Evolutionary conservation across 1,140 invertebrate species (phyloP), one percentile per base, ranked within the genome.

Genomic region (Anadara kagoshimensis): DNA sequence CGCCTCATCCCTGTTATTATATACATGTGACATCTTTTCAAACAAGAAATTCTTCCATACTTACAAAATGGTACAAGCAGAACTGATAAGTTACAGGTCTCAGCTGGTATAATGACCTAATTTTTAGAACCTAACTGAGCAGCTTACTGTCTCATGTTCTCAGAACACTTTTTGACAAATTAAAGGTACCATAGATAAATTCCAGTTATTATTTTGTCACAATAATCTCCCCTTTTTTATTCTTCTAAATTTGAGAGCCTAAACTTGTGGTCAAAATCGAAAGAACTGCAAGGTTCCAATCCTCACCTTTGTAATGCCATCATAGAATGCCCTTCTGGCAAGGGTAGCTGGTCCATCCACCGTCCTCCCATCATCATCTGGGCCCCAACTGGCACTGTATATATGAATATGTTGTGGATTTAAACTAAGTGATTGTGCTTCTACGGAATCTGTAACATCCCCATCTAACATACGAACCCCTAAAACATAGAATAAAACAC

Each of bases 401-500:
- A 99, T 98, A 87, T 99, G 96, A 65, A 99, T 98, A 87, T 99
- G 96, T 85, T 99, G 94, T 24, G 95, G 94, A 89, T 98, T 98
- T 20, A 97, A 92, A 73, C 95, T 96, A 3, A 99, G 91, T 0
- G 97, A 97, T 73, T 95, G 91, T 0, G 98, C 98, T 90, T 99
- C 98, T 18, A 99, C 97, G 0, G 96, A 96, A 90, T 99, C 98
- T 1, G 98, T 99, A 8, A 99, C 98, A 87, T 98, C 97, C 43
- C 98, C 98, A 86, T 99, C 98, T 79, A 99, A 87, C 97, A 99
- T 99, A 36, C 97, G 92, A 1, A 99, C 97, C 85, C 98, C 96
- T 93, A 69, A 1, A 78, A 72, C 26, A 59, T 59, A 59, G 26
- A 16, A 41, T 12, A 10, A 53, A n/a, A 53, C 8, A 10, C 18